Conservation (phyloP, 2,888 invertebrate genomes). For the Drosophila melanosoma region DNA sequence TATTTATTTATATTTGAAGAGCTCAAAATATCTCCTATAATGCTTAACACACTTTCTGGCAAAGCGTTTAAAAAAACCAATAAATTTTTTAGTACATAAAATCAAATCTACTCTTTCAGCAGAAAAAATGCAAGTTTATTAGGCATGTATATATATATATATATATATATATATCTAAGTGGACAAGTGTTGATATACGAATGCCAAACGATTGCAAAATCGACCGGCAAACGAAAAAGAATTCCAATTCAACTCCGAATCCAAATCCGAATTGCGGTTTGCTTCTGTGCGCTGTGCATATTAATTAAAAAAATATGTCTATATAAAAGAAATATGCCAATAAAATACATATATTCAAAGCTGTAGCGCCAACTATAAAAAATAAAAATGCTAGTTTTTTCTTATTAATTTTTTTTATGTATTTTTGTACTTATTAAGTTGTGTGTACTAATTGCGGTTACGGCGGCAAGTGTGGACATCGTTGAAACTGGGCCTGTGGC, state of each 20-base stretch:
- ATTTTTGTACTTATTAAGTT: constrained; percentile 73
- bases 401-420: constrained; percentile 57
- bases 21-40: not conserved
- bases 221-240: constrained; percentile 48
- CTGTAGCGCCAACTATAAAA: constrained; percentile 42
- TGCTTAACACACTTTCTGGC: not conserved
- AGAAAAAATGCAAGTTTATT: not conserved
- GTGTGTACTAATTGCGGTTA: constrained; percentile 77
- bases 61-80: not conserved
- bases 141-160: not conserved
- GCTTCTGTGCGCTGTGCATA: constrained; percentile 55
- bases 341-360: constrained; percentile 55
- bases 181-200: constrained; percentile 72
- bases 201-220: constrained; percentile 69
- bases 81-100: not conserved
- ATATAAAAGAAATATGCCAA: constrained; percentile 68
- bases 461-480: constrained; percentile 46
- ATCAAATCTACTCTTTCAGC: not conserved
- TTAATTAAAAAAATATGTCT: constrained; percentile 59
- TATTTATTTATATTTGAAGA: not conserved
- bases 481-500: constrained; percentile 58
- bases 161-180: not conserved
- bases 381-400: constrained; percentile 17
- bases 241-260: constrained; percentile 51
- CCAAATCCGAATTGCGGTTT: constrained; percentile 55